phyloP scores from a whole-genome alignment of 2,888 invertebrate species.

The Protonemura montana region DNA sequence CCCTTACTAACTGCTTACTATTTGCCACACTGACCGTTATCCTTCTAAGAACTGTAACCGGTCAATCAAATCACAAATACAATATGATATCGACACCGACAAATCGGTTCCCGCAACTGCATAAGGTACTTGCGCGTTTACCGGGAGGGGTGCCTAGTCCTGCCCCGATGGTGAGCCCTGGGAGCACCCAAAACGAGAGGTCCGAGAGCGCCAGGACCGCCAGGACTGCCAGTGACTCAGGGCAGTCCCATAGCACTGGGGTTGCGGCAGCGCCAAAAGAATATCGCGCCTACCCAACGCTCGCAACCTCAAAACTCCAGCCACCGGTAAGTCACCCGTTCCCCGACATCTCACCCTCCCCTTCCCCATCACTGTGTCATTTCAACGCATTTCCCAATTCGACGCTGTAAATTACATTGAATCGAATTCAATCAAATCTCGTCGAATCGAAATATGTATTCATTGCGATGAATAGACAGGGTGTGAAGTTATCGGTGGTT shows the following conservation, averaged over 20 bases:
- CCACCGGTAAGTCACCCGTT: not conserved
- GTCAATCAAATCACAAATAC: not conserved
- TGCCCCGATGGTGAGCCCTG: not conserved
- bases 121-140: not conserved
- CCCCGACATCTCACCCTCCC: not conserved
- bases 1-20: not conserved
- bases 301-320: not conserved
- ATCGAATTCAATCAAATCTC: not conserved
- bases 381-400: not conserved
- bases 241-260: too few species aligned
- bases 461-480: not conserved
- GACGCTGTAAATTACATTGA: not conserved
- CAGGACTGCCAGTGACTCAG: not conserved
- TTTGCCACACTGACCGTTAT: not conserved
- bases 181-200: not conserved
- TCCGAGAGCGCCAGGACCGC: not conserved
- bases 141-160: not conserved
- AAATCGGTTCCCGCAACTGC: not conserved
- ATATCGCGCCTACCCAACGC: not conserved
- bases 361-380: not conserved
- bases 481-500: not conserved
- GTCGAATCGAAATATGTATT: not conserved
- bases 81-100: not conserved
- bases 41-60: not conserved
- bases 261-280: constrained; percentile 1